Percentiles rank a stretch among this genome's conserved stretches.
phyloP scores from a whole-genome alignment of 1,140 invertebrate species.

The Choristoneura fumiferana region DNA sequence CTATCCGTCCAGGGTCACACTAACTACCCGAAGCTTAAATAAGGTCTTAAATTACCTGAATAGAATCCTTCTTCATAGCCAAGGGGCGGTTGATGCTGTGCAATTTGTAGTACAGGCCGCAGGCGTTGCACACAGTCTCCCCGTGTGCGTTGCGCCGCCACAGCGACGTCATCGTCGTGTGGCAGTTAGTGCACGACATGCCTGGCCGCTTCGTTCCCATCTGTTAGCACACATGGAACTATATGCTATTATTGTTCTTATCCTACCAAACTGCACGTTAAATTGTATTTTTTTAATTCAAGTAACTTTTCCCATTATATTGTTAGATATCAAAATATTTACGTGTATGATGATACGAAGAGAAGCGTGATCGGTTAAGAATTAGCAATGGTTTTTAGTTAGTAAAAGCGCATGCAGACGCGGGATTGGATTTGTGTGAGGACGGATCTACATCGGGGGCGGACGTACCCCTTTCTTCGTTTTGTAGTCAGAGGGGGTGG shows the following conservation, averaged over 20 bases:
- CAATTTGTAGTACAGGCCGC: constrained; percentile 95
- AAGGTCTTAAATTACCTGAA: too few relatives aligned
- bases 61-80: constrained; percentile 97
- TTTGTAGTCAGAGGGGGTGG: constrained; percentile 68
- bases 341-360: constrained; percentile 6
- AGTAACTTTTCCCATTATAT: too few relatives aligned
- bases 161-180: constrained; percentile 90
- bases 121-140: constrained; percentile 96
- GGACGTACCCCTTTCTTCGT: constrained; percentile 71
- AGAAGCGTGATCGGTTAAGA: neutral
- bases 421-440: constrained; percentile 11
- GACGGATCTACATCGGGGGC: constrained; percentile 19
- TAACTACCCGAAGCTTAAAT: too few relatives aligned
- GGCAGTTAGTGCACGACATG: constrained; percentile 94
- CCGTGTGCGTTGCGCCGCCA: constrained; percentile 93
- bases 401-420: constrained; percentile 24
- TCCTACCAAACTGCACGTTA: too few relatives aligned
- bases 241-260: too few relatives aligned
- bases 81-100: constrained; percentile 92
- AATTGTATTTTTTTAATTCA: too few relatives aligned
- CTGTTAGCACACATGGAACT: constrained; percentile 59
- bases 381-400: constrained; percentile 34
- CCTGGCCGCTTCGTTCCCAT: constrained; percentile 88
- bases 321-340: neutral
- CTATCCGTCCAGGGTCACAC: too few relatives aligned